Evolutionary conservation across 2,113 vertebrate species (phyloP).

Genomic region (Ophiodon elongatus): DNA sequence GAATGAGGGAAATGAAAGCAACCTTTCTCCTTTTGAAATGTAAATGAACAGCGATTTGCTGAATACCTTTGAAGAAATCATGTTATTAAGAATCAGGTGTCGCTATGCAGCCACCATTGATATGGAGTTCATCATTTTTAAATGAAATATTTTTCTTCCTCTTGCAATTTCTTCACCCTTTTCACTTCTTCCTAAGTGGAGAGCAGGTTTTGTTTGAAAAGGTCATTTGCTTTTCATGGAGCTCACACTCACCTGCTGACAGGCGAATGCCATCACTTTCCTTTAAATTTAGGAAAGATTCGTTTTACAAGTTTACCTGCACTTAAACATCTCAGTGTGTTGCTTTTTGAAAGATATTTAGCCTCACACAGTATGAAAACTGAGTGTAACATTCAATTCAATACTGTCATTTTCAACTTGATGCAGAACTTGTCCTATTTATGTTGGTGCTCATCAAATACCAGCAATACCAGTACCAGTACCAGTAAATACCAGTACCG

Average conservation of each 20-base stretch:
- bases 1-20: constrained; percentile 83
- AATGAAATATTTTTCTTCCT: constrained; percentile 80
- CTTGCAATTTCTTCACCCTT: constrained; percentile 71
- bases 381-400: not conserved
- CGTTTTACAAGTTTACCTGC: constrained; percentile 48
- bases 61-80: constrained; percentile 83
- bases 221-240: constrained; percentile 72
- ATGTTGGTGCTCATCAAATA: not conserved
- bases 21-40: constrained; percentile 85
- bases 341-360: constrained; percentile 24
- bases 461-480: not conserved
- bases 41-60: constrained; percentile 82
- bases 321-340: constrained; percentile 38
- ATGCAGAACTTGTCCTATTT: not conserved
- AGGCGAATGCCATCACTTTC: constrained; percentile 70
- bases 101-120: constrained; percentile 77
- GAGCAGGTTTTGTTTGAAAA: constrained; percentile 74
- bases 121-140: constrained; percentile 81
- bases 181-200: constrained; percentile 71
- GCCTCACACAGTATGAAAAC: constrained; percentile 21
- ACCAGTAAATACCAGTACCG: too few species aligned
- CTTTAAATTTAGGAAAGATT: constrained; percentile 66
- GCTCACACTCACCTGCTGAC: constrained; percentile 67
- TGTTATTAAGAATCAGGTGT: constrained; percentile 84
- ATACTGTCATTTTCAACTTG: not conserved